phyloP scores from a whole-genome alignment of 2,113 vertebrate species.

The Varanus salvator region DNA sequence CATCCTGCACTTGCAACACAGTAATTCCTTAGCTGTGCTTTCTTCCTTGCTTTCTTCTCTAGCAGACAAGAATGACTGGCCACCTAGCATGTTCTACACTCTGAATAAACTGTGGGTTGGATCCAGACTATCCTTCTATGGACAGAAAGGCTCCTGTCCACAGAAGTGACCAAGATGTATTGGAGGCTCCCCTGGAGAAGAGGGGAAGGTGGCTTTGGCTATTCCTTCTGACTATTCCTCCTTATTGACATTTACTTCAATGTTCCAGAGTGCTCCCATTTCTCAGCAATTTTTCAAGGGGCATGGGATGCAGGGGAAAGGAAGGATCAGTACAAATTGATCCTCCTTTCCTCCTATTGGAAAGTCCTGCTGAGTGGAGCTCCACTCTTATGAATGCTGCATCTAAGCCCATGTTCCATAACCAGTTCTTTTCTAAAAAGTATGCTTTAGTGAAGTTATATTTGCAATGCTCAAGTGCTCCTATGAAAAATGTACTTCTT shows the following conservation, averaged over 20 bases:
- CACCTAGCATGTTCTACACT: constrained; percentile 25
- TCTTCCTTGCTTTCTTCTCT: constrained; percentile 35
- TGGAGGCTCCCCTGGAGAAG: background rate
- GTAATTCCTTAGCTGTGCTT: background rate
- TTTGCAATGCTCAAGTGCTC: constrained; percentile 28
- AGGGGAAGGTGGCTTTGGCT: background rate
- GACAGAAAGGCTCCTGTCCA: background rate
- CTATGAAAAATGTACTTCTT: constrained; percentile 51
- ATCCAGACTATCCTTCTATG: background rate
- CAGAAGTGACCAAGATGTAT: background rate
- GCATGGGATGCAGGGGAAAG: too few relatives aligned
- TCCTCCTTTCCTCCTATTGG: background rate
- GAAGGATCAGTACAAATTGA: background rate
- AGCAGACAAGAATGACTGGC: constrained; percentile 5
- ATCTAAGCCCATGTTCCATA: background rate
- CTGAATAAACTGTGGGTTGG: constrained; percentile 2
- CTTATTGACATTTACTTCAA: too few relatives aligned
- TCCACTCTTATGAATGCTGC: background rate
- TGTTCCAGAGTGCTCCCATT: background rate
- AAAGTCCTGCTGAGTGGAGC: background rate
- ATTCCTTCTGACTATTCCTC: too few relatives aligned
- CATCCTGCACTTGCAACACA: background rate
- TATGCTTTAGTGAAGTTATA: background rate
- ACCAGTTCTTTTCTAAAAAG: background rate
- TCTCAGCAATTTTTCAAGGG: background rate